Evolutionary conservation across 2,113 vertebrate genomes (phyloP).

Genomic region (Salvator merianae): DNA sequence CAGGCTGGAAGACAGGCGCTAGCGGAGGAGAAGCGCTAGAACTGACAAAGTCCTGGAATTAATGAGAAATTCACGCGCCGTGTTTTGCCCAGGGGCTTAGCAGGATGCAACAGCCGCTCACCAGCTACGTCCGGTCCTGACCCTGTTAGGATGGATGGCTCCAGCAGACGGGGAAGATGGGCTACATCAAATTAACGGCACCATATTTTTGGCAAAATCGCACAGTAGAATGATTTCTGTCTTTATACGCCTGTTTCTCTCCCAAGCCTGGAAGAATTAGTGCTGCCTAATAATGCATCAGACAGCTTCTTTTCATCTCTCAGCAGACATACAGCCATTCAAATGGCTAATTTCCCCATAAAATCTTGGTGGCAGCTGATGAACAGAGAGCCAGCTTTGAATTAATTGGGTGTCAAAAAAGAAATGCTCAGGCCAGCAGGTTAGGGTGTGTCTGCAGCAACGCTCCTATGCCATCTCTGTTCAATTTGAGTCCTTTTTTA

Average conservation of each 20-base stretch:
- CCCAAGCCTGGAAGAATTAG: not conserved
- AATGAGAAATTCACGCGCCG: not conserved
- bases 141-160: not conserved
- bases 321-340: constrained; percentile 10
- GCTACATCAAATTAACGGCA: constrained; percentile 3
- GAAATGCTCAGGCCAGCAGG: not conserved
- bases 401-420: not conserved
- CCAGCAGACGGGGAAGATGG: not conserved
- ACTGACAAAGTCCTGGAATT: no score
- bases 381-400: not conserved
- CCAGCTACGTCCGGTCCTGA: not conserved
- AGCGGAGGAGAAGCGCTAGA: not conserved
- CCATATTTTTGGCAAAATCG: not conserved
- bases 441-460: not conserved
- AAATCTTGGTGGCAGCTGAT: not conserved
- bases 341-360: constrained; percentile 17
- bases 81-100: not conserved
- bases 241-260: constrained; percentile 3
- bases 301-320: constrained; percentile 5
- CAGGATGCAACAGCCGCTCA: not conserved
- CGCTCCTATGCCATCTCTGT: no score
- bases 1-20: not conserved
- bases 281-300: constrained; percentile 3
- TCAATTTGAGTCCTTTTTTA: no score
- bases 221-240: not conserved